Conservation (phyloP, 2,797 vertebrate genomes). For the Ptychobarbus kaznakovi region DNA sequence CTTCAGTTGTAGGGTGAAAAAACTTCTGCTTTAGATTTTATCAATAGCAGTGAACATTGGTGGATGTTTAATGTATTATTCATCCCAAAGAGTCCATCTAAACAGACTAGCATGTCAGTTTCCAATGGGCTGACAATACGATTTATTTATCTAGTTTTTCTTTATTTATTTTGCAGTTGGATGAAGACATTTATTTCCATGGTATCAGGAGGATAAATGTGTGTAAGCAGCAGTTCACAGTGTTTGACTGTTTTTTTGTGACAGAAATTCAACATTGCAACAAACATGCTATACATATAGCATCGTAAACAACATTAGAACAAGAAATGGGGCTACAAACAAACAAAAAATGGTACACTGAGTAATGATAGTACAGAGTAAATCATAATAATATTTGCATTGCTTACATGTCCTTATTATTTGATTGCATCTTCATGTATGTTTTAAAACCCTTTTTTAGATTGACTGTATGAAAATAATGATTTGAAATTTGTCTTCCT, state of each 20-base stretch:
- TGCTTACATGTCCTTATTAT: not conserved
- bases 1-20: not conserved
- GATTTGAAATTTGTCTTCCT: too few relatives aligned
- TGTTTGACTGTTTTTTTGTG: not conserved
- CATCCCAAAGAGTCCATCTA: not conserved
- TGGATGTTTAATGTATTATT: not conserved
- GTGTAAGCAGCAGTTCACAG: not conserved
- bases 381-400: not conserved
- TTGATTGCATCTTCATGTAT: not conserved
- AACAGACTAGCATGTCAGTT: not conserved
- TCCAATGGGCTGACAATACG: not conserved
- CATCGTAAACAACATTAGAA: not conserved
- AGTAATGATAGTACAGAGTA: not conserved
- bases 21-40: not conserved
- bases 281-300: not conserved
- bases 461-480: not conserved
- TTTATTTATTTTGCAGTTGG: not conserved
- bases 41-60: not conserved
- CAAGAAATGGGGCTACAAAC: not conserved
- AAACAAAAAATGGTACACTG: not conserved
- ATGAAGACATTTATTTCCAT: slow-evolving; percentile 6
- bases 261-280: slow-evolving; percentile 8
- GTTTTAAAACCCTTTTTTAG: not conserved
- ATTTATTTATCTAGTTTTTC: not conserved
- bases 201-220: not conserved